Conservation (phyloP, 92 coral and sea anemone genomes). For the Bergia puertoricense region DNA sequence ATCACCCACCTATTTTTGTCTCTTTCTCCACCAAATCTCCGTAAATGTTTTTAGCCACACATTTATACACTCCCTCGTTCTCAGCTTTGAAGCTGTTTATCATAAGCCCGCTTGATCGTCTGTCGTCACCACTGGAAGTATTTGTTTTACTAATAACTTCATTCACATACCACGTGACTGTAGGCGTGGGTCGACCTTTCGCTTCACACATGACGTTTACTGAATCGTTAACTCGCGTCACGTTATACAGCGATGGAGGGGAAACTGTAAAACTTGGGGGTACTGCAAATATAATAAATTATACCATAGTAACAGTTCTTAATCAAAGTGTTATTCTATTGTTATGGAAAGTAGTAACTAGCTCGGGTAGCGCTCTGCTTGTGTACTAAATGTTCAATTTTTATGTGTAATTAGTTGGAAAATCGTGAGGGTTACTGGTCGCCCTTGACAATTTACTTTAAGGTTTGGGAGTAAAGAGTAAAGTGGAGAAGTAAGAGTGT, state of each 20-base stretch:
- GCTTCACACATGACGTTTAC: not conserved
- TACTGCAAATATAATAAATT: not conserved
- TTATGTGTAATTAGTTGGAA: too few species aligned
- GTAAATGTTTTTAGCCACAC: not conserved
- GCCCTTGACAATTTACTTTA: too few species aligned
- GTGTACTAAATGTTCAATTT: too few species aligned
- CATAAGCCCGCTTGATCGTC: not conserved
- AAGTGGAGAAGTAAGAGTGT: too few species aligned
- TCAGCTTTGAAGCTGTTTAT: not conserved
- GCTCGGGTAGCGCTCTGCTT: too few species aligned
- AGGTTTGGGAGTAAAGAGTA: too few species aligned
- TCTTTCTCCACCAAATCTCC: not conserved
- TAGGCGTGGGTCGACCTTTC: too few species aligned
- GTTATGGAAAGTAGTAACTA: too few species aligned
- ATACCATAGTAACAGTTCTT: too few species aligned
- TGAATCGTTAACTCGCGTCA: not conserved
- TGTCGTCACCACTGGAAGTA: not conserved
- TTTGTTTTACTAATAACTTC: not conserved
- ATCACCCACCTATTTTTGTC: not conserved
- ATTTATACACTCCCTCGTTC: not conserved
- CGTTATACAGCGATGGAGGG: not conserved
- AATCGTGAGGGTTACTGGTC: too few species aligned
- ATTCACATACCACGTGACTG: not conserved
- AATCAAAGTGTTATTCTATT: too few species aligned
- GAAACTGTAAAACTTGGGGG: not conserved